Evolutionary conservation across 2,113 vertebrate genomes (phyloP).

Genomic region (Gila orcuttii): DNA sequence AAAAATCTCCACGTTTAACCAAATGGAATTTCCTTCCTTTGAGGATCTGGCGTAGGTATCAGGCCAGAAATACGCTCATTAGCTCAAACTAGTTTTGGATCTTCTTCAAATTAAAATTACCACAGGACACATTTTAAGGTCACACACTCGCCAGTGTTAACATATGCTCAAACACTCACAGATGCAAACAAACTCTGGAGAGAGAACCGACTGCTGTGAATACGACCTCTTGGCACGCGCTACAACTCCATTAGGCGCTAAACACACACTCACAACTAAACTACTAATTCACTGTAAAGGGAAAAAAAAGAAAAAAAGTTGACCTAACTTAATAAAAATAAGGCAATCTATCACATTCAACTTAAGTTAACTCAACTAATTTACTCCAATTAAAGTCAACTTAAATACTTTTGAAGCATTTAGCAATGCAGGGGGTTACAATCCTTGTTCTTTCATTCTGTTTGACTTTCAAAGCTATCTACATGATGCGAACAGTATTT

Average conservation of each 20-base stretch:
- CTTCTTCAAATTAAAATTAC: background rate
- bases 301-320: too few relatives aligned
- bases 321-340: too few relatives aligned
- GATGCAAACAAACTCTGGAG: background rate
- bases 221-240: constrained; percentile 19
- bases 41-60: background rate
- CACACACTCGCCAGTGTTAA: background rate
- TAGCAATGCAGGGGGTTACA: too few relatives aligned
- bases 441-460: too few relatives aligned
- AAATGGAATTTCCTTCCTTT: background rate
- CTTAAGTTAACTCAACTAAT: too few relatives aligned
- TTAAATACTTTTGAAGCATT: too few relatives aligned
- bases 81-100: constrained; percentile 31
- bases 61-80: constrained; percentile 19
- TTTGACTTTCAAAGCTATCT: too few relatives aligned
- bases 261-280: background rate
- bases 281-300: constrained; percentile 24
- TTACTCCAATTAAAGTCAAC: too few relatives aligned
- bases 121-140: background rate
- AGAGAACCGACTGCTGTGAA: constrained; percentile 1
- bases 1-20: background rate
- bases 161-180: constrained; percentile 34
- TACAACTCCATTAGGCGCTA: too few relatives aligned
- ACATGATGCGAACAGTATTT: too few relatives aligned
- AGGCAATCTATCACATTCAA: too few relatives aligned